Percentiles rank a stretch among this genome's conserved stretches.
These are phyloP conservation scores for Acanthoscelides obtectus DNA, from an alignment of 2,888 invertebrate genomes.

Conservation along the genomic window DNA sequence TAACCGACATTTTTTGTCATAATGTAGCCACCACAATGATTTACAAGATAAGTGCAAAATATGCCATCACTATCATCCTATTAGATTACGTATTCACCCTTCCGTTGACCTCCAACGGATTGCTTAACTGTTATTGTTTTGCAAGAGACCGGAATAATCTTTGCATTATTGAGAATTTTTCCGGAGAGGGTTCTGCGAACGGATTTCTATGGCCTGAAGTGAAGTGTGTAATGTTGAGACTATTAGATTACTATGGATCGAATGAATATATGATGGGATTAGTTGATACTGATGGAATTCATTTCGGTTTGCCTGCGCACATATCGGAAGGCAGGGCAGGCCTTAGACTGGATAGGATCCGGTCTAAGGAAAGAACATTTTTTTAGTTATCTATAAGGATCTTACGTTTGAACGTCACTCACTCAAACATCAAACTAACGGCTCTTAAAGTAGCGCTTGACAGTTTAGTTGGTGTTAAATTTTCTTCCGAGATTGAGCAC, in stretches of 20 bases:
- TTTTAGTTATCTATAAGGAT: too few species aligned
- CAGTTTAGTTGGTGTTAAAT: too few species aligned
- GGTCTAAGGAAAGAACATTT: too few species aligned
- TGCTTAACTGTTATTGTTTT: conserved; percentile 20
- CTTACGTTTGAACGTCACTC: too few species aligned
- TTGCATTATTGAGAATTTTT: conserved; percentile 16
- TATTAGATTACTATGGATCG: not conserved
- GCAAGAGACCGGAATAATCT: conserved; percentile 9
- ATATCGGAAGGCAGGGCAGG: not conserved
- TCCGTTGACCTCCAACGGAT: conserved; percentile 14
- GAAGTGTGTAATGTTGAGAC: not conserved
- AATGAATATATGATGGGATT: not conserved
- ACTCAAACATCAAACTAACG: too few species aligned
- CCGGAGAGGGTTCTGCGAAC: not conserved
- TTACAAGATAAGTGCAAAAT: not conserved
- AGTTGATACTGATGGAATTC: not conserved
- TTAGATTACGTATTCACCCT: conserved; percentile 32
- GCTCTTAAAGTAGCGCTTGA: too few species aligned
- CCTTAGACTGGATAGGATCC: too few species aligned
- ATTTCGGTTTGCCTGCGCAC: not conserved
- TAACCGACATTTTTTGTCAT: too few species aligned
- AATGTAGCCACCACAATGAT: too few species aligned
- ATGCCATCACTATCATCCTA: conserved; percentile 9
- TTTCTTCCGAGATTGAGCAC: too few species aligned
- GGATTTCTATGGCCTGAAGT: not conserved